These are phyloP conservation scores for Argentina silus DNA, from an alignment of 2,797 vertebrate species.

Conservation along the genomic window DNA sequence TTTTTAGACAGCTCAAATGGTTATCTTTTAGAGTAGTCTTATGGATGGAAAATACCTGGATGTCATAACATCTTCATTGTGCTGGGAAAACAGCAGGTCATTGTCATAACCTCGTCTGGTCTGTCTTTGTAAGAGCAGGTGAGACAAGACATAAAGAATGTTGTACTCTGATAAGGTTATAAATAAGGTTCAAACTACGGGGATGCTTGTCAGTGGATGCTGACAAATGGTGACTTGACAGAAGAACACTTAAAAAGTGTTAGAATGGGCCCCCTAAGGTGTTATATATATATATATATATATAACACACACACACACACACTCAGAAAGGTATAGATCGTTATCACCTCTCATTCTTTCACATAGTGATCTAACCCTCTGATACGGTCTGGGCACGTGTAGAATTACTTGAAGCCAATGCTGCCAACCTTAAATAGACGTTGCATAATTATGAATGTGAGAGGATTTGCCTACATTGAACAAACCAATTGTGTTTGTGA, in stretches of 20 bases:
- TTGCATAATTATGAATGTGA: background rate
- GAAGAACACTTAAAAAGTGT: too few species aligned
- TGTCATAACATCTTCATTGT: background rate
- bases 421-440: background rate
- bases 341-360: background rate
- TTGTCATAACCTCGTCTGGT: background rate
- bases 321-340: background rate
- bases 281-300: too few species aligned
- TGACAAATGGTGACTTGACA: too few species aligned
- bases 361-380: background rate
- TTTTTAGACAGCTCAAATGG: background rate
- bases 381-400: background rate
- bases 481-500: background rate
- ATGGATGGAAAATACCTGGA: background rate
- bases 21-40: background rate
- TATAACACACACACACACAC: background rate
- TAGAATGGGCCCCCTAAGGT: too few species aligned
- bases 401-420: background rate
- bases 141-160: slow-evolving; percentile 32
- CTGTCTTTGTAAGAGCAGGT: background rate
- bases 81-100: background rate
- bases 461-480: background rate
- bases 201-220: too few species aligned
- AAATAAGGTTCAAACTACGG: background rate
- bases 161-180: background rate